Conservation (phyloP, 2,113 vertebrate genomes). For the Mystacornis crossleyi region DNA sequence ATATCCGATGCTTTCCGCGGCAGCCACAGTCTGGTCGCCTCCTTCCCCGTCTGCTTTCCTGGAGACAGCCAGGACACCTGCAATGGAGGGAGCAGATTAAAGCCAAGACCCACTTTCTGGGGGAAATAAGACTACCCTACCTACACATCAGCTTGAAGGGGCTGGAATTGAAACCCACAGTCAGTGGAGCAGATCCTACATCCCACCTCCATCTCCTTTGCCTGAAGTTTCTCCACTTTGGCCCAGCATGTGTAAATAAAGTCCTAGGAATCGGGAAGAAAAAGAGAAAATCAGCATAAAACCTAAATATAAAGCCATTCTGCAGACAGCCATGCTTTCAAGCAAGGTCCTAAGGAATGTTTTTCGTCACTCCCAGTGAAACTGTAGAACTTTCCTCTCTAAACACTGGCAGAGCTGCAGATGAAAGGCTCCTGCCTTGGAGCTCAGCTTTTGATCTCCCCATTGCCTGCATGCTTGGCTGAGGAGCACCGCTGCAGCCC, state of each 20-base stretch:
- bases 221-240: not conserved
- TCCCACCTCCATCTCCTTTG: not conserved
- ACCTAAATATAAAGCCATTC: not conserved
- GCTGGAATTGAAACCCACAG: not conserved
- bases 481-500: not conserved
- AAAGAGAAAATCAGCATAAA: not conserved
- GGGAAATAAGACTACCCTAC: not conserved
- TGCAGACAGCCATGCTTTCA: not conserved
- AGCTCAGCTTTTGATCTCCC: constrained; percentile 41
- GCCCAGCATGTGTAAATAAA: not conserved
- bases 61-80: not conserved
- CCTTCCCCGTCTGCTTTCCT: not conserved
- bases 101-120: not conserved
- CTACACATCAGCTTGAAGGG: not conserved
- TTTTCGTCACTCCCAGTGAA: constrained; percentile 52
- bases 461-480: not conserved
- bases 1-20: not conserved
- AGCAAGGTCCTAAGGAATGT: constrained; percentile 13
- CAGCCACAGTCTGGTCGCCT: not conserved
- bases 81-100: not conserved
- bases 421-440: constrained; percentile 40
- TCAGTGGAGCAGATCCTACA: not conserved
- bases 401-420: constrained; percentile 7
- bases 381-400: constrained; percentile 42
- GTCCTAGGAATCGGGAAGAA: rapidly evolving